These are phyloP conservation scores for Corythoichthys haematopterus DNA, from an alignment of 2,113 vertebrate genomes.

Conservation along the genomic window DNA sequence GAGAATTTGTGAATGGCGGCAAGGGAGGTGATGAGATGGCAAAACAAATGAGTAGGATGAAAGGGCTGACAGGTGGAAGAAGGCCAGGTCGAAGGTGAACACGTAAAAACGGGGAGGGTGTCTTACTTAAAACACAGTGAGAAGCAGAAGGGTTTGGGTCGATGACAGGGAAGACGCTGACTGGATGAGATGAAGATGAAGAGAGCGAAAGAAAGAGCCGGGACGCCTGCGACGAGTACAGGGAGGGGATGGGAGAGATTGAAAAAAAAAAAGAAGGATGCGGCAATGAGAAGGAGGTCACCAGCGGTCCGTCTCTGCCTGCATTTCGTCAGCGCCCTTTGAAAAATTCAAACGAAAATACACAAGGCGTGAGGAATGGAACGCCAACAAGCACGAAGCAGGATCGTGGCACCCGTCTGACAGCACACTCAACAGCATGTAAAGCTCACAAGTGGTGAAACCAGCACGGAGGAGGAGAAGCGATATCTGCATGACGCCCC, in stretches of 20 bases:
- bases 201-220: conserved; percentile 40
- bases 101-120: conserved; percentile 22
- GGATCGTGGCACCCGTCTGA: conserved; percentile 35
- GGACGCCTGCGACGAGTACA: conserved; percentile 43
- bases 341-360: conserved; percentile 61
- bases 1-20: conserved; percentile 17
- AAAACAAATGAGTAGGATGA: conserved; percentile 48
- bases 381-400: conserved; percentile 21
- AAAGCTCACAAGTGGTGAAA: conserved; percentile 42
- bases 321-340: conserved; percentile 50
- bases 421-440: conserved; percentile 31
- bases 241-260: background rate
- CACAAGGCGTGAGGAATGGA: conserved; percentile 20
- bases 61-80: conserved; percentile 48
- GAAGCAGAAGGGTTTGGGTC: conserved; percentile 28
- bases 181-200: conserved; percentile 32
- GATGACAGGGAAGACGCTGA: conserved; percentile 32
- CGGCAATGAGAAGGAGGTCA: conserved; percentile 64
- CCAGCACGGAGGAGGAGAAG: conserved; percentile 28
- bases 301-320: conserved; percentile 50
- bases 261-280: background rate
- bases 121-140: conserved; percentile 20
- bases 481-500: conserved; percentile 17
- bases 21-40: conserved; percentile 37
- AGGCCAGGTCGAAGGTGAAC: conserved; percentile 20